Conservation (phyloP, 2,113 vertebrate genomes). For the Tapirus terrestris region DNA sequence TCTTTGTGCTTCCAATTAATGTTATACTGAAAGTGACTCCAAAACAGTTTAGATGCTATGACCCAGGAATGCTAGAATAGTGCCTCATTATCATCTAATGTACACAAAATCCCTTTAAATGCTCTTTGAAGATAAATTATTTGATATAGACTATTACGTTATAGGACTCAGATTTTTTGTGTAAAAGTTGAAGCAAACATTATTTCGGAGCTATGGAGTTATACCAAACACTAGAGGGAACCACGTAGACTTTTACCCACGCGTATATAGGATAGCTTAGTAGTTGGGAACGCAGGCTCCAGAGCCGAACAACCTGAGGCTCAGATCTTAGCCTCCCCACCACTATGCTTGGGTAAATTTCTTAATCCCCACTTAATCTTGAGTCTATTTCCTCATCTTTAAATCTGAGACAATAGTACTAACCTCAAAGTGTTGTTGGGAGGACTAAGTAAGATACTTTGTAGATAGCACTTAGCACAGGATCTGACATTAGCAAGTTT, state of each 20-base stretch:
- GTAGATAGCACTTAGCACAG: background rate
- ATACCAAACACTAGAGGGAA: background rate
- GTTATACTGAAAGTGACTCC: background rate
- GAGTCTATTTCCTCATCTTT: background rate
- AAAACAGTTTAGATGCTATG: background rate
- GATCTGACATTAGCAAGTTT: background rate
- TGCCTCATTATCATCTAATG: background rate
- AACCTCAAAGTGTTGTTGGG: background rate
- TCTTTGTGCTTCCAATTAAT: background rate
- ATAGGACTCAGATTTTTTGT: background rate
- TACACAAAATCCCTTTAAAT: background rate
- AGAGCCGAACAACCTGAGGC: background rate
- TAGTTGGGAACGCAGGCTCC: background rate
- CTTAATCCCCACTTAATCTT: background rate
- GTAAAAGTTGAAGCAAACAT: background rate
- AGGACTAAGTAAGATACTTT: background rate
- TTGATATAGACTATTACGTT: background rate
- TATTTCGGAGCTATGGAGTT: background rate
- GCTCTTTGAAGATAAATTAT: background rate
- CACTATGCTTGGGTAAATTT: background rate
- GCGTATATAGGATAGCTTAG: background rate
- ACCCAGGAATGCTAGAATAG: background rate
- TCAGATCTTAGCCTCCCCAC: background rate
- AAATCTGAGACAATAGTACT: background rate
- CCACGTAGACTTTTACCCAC: background rate